Evolutionary conservation across 2,113 vertebrate genomes (phyloP).

Genomic region (Ochotona curzoniae): DNA sequence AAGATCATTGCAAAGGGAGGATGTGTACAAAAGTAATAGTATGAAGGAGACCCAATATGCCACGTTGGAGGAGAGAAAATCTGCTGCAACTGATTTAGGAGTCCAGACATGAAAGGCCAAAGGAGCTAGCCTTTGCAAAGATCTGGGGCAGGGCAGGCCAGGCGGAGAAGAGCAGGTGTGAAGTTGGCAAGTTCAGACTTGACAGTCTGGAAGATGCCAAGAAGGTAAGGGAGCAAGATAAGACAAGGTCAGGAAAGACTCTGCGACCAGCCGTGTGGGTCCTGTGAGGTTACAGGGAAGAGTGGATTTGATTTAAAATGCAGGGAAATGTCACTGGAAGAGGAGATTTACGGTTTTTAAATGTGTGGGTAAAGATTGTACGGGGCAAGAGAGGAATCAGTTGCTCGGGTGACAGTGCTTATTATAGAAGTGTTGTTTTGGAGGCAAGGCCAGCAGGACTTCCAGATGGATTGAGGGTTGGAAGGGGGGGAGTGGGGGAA

Average conservation of each 20-base stretch:
- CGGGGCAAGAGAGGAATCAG: background rate
- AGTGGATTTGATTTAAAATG: background rate
- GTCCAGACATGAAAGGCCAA: background rate
- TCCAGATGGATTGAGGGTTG: constrained; percentile 1
- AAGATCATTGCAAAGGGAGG: background rate
- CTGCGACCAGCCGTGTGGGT: background rate
- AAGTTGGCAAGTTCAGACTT: background rate
- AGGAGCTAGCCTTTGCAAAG: background rate
- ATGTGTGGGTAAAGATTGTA: background rate
- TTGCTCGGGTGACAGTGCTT: background rate
- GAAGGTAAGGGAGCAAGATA: background rate
- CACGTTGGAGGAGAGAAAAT: background rate
- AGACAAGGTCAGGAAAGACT: constrained; percentile 31
- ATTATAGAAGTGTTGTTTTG: constrained; percentile 25
- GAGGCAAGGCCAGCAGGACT: constrained; percentile 33
- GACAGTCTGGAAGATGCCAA: constrained; percentile 2
- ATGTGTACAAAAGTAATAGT: background rate
- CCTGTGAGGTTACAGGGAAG: background rate
- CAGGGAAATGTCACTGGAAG: background rate
- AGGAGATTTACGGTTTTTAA: background rate
- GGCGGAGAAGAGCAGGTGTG: background rate
- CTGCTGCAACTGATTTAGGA: background rate
- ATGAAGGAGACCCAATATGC: background rate
- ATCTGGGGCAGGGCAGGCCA: constrained; percentile 41
- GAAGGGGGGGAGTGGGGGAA: background rate